phyloP scores from a whole-genome alignment of 2,113 vertebrate species.

The Hirundichthys speculiger region DNA sequence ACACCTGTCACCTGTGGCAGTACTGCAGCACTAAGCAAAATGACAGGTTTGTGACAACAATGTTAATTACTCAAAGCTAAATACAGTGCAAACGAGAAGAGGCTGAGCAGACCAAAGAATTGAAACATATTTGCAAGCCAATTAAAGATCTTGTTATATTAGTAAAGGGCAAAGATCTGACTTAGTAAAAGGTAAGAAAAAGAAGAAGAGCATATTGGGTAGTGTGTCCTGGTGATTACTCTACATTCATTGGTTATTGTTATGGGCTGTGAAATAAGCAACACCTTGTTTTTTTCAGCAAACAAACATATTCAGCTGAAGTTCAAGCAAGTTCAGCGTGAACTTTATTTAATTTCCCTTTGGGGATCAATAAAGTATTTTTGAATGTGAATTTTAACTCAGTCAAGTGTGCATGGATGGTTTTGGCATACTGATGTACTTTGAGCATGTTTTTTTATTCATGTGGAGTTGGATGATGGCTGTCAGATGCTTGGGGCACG shows the following conservation, averaged over 20 bases:
- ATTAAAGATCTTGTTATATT: conserved; percentile 62
- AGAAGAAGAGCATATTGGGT: background rate
- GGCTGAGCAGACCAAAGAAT: conserved; percentile 57
- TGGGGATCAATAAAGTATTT: too few species aligned
- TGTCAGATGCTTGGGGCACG: conserved; percentile 30
- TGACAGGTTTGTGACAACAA: conserved; percentile 62
- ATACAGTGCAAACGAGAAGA: conserved; percentile 62
- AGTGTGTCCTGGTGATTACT: conserved; percentile 29
- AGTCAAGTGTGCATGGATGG: background rate
- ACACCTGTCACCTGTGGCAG: conserved; percentile 51
- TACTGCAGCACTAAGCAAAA: conserved; percentile 28
- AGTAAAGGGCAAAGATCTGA: conserved; percentile 51
- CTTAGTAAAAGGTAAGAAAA: conserved; percentile 37
- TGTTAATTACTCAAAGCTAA: conserved; percentile 59
- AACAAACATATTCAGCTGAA: conserved; percentile 24
- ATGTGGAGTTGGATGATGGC: conserved; percentile 12
- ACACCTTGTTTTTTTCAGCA: conserved; percentile 51
- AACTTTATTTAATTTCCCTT: too few species aligned
- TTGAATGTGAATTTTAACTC: conserved; percentile 1
- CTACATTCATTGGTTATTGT: conserved; percentile 25
- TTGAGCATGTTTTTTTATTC: conserved; percentile 35
- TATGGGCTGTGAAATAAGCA: conserved; percentile 27
- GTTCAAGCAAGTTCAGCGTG: conserved; percentile 16
- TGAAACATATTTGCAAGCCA: conserved; percentile 79
- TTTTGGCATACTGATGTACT: conserved; percentile 30